Evolutionary conservation across 1,140 invertebrate species (phyloP), one percentile per base, ranked within the genome.

Genomic region (Saxidomus purpurata): DNA sequence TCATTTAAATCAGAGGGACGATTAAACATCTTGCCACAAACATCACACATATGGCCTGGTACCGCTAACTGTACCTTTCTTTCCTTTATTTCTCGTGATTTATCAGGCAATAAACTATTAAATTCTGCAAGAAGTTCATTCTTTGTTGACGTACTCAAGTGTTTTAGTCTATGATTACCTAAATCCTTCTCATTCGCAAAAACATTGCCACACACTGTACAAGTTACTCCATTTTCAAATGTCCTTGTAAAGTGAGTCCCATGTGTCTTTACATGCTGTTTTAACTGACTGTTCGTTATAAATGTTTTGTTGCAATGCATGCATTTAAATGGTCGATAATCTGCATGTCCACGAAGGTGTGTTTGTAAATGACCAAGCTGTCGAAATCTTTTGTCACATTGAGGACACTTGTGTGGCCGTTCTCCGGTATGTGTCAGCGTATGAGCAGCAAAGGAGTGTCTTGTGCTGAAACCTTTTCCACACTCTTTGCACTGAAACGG

Each of bases 301-400:
- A 79, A 79, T 55, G 76, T 55, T 36, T 55, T 79, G 0, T 55
- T 31, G 19, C 76, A 79, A 52, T 34, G 25, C 1, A 15, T 34
- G 25, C 76, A 79, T 79, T 79, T 47, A 55, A 79, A 79, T 36
- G 76, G 76, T 19, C 49, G 15, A 28, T 79, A 79, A 19, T 79
- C 31, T 31, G 76, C 49, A 55, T 79, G 76, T 55, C 4, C 19
- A 52, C 76, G 47, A 34, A 79, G 47, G 55, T 79, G 76, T 4
- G 47, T 52, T 38, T 79, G 76, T 19, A 79, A n/a, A 52, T 79
- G 76, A 4, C 76, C 76, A 1, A 79, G 15, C 47, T 79, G 76
- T 52, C 76, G 47, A 19, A 79, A 79, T 22, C 43, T 52, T 55
- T 79, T 79, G 8, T 55, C 47, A 79, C 76, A 79, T 2, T 79